These are phyloP conservation scores for Leptinotarsa defecta DNA, from an alignment of 1,140 invertebrate genomes.

Conservation along the genomic window DNA sequence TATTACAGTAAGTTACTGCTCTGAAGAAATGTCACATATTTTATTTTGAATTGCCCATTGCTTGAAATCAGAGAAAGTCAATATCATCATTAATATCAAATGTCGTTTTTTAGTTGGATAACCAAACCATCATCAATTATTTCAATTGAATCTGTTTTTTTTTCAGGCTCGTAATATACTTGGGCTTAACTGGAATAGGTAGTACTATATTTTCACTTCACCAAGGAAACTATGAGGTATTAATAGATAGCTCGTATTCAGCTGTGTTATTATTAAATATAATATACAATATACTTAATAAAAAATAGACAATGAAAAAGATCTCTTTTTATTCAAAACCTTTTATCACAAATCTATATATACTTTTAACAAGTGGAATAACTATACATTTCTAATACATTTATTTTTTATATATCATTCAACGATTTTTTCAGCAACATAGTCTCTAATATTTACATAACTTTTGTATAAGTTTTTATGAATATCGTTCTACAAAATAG, in stretches of 20 bases:
- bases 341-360: conserved; percentile 7
- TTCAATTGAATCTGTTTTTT: background rate
- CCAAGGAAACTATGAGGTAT: background rate
- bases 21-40: too few relatives aligned
- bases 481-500: too few relatives aligned
- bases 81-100: background rate
- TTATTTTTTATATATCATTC: too few relatives aligned
- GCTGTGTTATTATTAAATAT: too few relatives aligned
- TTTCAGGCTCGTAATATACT: conserved; percentile 54
- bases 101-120: too few relatives aligned
- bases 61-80: background rate
- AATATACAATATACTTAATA: background rate
- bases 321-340: background rate
- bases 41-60: conserved; percentile 7
- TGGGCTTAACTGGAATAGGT: conserved; percentile 53
- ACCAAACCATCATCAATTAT: too few relatives aligned
- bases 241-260: background rate
- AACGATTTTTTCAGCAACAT: too few relatives aligned
- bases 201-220: conserved; percentile 26
- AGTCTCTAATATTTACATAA: too few relatives aligned
- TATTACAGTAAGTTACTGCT: conserved; percentile 58
- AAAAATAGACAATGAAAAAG: background rate
- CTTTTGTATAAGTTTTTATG: too few relatives aligned
- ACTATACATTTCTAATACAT: background rate
- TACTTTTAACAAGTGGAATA: background rate